Evolutionary conservation across 2,888 invertebrate genomes (phyloP), one percentile per base, ranked within the genome.

Genomic region (Quadroppia sp.): DNA sequence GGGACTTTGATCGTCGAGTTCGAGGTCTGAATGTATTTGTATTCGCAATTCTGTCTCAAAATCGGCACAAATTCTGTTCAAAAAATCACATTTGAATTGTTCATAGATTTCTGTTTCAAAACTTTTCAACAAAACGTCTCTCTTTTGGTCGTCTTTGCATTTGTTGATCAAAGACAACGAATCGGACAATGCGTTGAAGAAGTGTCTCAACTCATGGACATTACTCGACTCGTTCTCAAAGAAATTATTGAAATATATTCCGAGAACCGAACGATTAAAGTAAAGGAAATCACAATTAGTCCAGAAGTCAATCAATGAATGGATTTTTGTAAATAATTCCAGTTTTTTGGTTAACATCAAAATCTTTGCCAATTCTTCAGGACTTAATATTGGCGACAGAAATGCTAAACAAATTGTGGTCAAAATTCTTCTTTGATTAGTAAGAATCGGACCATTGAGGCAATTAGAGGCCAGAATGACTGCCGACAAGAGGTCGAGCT

Each of bases 1-100:
- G 0, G 92, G 91, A 82, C 89, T 89, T 11, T 84, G 80, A 69
- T 84, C 83, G 77, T 85, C 84, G 28, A 85, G 80, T 80, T 94
- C 90, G 50, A 97, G 85, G 83, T 96, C 95, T 0, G 91, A 88
- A 83, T 98, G 94, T 56, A 93, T 94, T 79, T 94, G 92, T 40
- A 97, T 84, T 25, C 99, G 88, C 71, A 99, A 85, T 82, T 94
- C 93, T 0, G 90, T 94, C 84, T 99, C 99, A 77, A 98, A 89
- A 80, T 90, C 88, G 79, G 90, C 89, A 81, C 94, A 92, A 40
- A 94, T 84, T 53, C 89, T 90, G 78, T 88, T 86, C 36, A 76
- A 40, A 61, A 77, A 75, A n/a, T 75, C 30, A 40, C 17, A 25
- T 20, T 72, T 76, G n/a, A 76, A 73, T 4, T 17, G 20, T 23